phyloP scores from a whole-genome alignment of 2,888 invertebrate species.

The Leptopterna dolabrata region DNA sequence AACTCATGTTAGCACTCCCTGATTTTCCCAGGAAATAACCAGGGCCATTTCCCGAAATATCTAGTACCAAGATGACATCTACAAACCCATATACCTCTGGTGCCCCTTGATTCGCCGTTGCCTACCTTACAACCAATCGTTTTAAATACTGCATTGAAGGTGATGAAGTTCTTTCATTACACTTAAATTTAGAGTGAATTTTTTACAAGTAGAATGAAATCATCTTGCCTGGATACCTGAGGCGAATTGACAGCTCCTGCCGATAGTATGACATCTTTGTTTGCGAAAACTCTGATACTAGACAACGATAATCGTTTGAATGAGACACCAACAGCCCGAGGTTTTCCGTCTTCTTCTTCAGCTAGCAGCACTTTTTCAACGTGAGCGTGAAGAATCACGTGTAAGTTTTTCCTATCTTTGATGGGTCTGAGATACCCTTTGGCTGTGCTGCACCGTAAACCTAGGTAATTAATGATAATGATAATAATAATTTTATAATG shows the following conservation, averaged over 20 bases:
- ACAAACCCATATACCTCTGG: no score
- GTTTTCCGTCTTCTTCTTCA: constrained; percentile 67
- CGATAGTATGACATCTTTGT: constrained; percentile 84
- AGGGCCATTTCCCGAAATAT: no score
- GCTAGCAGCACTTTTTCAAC: constrained; percentile 78
- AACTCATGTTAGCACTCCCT: no score
- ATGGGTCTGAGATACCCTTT: constrained; percentile 82
- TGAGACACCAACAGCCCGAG: constrained; percentile 75
- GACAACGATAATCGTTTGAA: constrained; percentile 73
- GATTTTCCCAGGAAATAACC: no score
- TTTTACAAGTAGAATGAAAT: not conserved
- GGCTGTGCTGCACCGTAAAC: constrained; percentile 80
- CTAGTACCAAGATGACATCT: no score
- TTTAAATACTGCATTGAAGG: no score
- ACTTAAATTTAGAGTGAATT: no score
- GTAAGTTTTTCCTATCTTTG: constrained; percentile 77
- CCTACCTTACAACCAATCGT: no score
- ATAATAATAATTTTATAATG: not conserved
- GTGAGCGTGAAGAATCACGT: constrained; percentile 76
- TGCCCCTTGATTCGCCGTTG: no score
- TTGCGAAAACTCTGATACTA: constrained; percentile 71
- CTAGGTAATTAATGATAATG: constrained; percentile 28
- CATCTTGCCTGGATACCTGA: constrained; percentile 66
- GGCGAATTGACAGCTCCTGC: constrained; percentile 88
- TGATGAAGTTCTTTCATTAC: no score